phyloP scores from a whole-genome alignment of 2,888 invertebrate species.

The Ditylenchus weischeri region DNA sequence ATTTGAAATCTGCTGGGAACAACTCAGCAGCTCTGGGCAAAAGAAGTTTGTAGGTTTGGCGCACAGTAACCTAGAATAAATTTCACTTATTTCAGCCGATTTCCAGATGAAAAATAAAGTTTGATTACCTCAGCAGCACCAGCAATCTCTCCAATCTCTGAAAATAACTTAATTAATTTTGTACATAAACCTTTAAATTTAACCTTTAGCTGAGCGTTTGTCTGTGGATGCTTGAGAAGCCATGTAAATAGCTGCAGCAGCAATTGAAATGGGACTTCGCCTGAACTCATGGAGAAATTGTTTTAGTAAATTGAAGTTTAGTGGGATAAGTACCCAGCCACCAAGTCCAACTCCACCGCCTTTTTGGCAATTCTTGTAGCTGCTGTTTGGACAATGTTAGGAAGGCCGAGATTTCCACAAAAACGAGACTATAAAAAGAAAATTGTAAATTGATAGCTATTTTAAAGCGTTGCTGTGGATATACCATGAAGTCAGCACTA shows the following conservation, averaged over 20 bases:
- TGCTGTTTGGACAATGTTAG: constrained; percentile 67
- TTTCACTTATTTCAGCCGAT: too few relatives aligned
- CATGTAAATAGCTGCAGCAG: constrained; percentile 99
- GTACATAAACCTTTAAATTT: too few relatives aligned
- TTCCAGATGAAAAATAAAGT: too few relatives aligned
- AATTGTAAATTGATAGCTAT: neutral
- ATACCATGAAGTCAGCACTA: constrained; percentile 97
- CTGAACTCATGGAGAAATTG: constrained; percentile 55
- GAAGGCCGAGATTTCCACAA: constrained; percentile 80
- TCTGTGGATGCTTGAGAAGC: constrained; percentile 89
- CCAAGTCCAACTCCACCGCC: constrained; percentile 92
- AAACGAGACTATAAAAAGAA: constrained; percentile 67
- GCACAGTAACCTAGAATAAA: constrained; percentile 73
- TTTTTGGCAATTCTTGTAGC: constrained; percentile 94
- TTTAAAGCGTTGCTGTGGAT: constrained; percentile 11
- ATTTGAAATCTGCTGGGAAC: constrained; percentile 94
- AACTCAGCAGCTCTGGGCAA: constrained; percentile 85
- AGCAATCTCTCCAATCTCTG: constrained; percentile 93
- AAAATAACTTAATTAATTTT: constrained; percentile 11
- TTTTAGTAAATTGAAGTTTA: neutral
- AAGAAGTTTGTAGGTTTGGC: constrained; percentile 95
- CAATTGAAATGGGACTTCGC: constrained; percentile 94
- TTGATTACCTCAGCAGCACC: constrained; percentile 78
- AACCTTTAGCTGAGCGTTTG: constrained; percentile 81
- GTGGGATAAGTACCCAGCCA: constrained; percentile 73